Evolutionary conservation across 2,113 vertebrate species (phyloP).

Genomic region (Pyrgilauda ruficollis): DNA sequence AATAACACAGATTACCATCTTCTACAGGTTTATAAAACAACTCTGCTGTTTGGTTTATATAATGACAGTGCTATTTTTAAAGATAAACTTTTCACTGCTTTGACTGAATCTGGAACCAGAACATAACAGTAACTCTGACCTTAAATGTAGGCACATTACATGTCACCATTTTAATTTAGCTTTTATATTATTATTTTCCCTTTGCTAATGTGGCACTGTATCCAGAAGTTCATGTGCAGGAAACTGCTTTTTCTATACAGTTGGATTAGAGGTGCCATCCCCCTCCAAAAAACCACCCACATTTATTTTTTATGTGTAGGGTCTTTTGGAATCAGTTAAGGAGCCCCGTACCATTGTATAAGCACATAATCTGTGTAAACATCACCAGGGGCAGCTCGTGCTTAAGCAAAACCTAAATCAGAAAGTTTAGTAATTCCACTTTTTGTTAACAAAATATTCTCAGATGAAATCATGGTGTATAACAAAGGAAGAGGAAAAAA

Average conservation of each 20-base stretch:
- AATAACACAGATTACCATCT: neutral
- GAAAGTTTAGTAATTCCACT: slow-evolving; percentile 66
- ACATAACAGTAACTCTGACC: neutral
- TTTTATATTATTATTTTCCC: neutral
- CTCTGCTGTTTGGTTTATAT: neutral
- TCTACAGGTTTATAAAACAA: neutral
- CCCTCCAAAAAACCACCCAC: neutral
- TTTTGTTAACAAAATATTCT: slow-evolving; percentile 66
- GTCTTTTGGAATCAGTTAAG: slow-evolving; percentile 62
- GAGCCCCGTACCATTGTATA: slow-evolving; percentile 60
- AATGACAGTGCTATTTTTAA: neutral
- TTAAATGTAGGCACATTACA: neutral
- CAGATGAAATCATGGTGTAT: slow-evolving; percentile 66
- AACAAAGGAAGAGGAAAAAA: slow-evolving; percentile 18
- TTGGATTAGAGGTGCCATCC: neutral
- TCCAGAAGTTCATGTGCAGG: neutral
- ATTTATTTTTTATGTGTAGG: slow-evolving; percentile 62
- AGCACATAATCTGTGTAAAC: slow-evolving; percentile 65
- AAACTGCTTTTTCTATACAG: neutral
- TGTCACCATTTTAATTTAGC: neutral
- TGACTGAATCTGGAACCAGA: neutral
- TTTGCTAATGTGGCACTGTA: neutral
- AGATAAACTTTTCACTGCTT: neutral
- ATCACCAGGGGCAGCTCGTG: slow-evolving; percentile 57
- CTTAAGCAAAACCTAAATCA: slow-evolving; percentile 71